Evolutionary conservation across 2,113 vertebrate species (phyloP), one percentile per base, ranked within the genome.

Genomic region (Nothocercus julius): DNA sequence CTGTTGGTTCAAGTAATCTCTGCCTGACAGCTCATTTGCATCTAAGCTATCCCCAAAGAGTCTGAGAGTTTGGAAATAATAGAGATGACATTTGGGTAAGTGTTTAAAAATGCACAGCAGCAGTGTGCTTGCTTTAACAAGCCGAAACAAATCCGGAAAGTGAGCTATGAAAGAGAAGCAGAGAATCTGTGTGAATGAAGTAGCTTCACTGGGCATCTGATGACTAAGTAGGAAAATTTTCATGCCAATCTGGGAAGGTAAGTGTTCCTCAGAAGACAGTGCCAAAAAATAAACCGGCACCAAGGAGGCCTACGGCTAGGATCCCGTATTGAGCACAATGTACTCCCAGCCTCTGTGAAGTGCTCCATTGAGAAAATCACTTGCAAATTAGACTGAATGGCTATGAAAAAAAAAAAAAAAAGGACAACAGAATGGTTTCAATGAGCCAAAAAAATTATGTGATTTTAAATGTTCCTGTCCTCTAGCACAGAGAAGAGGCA

Each of bases 361-460:
- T 90, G 95, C 81, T 94, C 97, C 97, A 98, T 97, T 98, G 97
- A 98, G 97, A 96, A 98, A 97, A 97, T 42, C 73, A 58, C 93
- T 97, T 97, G 96, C 96, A 97, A 98, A 97, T 97, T 85, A 97
- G 92, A 58, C 95, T 98, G 97, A 98, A 96, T 97, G 97, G 95
- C 93, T 97, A 90, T 90, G 92, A 86, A 83, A 90, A 92, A 49
- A 20, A 49, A 49, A 83, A 90, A 92, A 97, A 96, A 75, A 89
- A 92, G 92, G 96, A 40, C 49, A 90, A 92, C 72, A 97, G 96
- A 97, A 97, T 87, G 79, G 94, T 95, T 97, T 96, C 95, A 96
- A 96, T 96, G 97, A 98, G 97, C 96, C 97, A 97, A 97, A 97
- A 97, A 98, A 97, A 56, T 82, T 72, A 95, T 96, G 95, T 85